These are phyloP conservation scores for Prosopocoilus inquinatus DNA, from an alignment of 2,888 invertebrate species.

Conservation along the genomic window DNA sequence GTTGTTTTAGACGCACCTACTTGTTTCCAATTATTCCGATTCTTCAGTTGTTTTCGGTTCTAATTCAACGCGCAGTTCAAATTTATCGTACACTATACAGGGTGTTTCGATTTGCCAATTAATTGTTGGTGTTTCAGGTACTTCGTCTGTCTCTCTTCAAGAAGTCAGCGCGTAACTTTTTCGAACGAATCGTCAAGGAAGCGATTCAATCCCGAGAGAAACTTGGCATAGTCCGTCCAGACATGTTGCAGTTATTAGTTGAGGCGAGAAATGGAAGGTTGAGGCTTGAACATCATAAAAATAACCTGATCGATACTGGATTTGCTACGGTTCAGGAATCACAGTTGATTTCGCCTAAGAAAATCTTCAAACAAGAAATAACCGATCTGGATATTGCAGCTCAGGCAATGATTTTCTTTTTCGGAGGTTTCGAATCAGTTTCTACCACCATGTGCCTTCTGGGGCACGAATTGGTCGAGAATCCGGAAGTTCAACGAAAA, in stretches of 20 bases:
- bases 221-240: conserved; percentile 53
- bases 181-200: conserved; percentile 27
- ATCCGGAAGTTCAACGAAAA: conserved; percentile 50
- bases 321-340: conserved; percentile 29
- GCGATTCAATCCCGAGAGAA: conserved; percentile 52
- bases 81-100: too few species aligned
- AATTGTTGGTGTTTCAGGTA: too few species aligned
- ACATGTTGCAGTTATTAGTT: conserved; percentile 60
- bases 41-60: too few species aligned
- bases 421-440: conserved; percentile 53
- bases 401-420: conserved; percentile 54
- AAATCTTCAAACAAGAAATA: neutral
- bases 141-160: conserved; percentile 2
- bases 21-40: too few species aligned
- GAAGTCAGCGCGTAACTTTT: neutral
- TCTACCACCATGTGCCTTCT: conserved; percentile 48
- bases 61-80: too few species aligned
- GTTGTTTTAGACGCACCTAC: too few species aligned
- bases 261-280: conserved; percentile 41
- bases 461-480: conserved; percentile 51
- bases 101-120: too few species aligned
- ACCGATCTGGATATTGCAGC: conserved; percentile 40
- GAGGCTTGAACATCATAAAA: conserved; percentile 5
- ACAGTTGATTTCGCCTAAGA: conserved; percentile 15
- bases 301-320: conserved; percentile 7